Evolutionary conservation across 1,140 invertebrate genomes (phyloP), one percentile per base, ranked within the genome.

Genomic region (Epicauta chinensis): DNA sequence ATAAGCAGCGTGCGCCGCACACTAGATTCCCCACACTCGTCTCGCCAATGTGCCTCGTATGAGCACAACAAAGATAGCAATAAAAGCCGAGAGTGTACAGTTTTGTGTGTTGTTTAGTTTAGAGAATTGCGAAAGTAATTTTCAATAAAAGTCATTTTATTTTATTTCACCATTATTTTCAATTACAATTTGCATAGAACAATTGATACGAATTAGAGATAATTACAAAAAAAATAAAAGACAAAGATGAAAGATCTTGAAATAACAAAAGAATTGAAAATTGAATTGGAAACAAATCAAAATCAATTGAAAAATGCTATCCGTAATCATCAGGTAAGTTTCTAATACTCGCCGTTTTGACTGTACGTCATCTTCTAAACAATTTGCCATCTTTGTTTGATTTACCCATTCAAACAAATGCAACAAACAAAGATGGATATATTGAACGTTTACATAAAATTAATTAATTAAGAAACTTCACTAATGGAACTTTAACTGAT

Each of bases 241-340:
- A 51, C 31, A 41, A 55, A 55, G 53, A 66, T 64, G 61, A 58
- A 63, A 50, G 71, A 64, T 51, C 80, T 82, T 77, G 80, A 82
- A 74, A 79, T 83, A 61, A 78, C 78, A 39, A 80, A 79, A 66
- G 73, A 77, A 64, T 72, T 84, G 64, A 78, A 81, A 60, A 74
- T 76, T 66, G 78, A 82, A 62, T 81, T 84, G 65, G 68, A 75
- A 38, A 71, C 71, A 60, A 78, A 79, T 61, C 81, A 84, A 70
- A 74, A 72, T 53, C 78, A 81, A 59, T 72, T 84, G 66, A 81
- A 78, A 76, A 77, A 77, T 68, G 81, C 80, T 53, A 82, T 84
- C 66, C 71, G 75, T 62, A 72, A 80, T 72, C 81, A 83, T 74
- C 81, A 83, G 79, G 81, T 82, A 72, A 76, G 71, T 71, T 55